phyloP scores from a whole-genome alignment of 2,113 vertebrate species.

The Tricholaema leucomelas region DNA sequence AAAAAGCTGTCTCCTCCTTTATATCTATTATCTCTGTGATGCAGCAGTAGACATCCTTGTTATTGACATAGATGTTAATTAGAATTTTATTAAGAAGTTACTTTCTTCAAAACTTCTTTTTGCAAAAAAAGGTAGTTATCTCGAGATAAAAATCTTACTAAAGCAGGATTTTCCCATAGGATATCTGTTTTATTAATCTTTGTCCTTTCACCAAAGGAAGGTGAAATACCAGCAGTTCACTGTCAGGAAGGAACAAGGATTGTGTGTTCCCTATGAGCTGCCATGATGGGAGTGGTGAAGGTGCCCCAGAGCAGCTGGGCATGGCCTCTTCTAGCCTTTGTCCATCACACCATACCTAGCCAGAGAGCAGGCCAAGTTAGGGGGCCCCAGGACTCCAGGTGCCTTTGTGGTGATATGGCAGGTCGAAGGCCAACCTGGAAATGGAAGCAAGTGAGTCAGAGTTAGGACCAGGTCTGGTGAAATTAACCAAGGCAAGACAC shows the following conservation, averaged over 20 bases:
- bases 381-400: too few species aligned
- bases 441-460: not conserved
- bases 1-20: not conserved
- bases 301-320: not conserved
- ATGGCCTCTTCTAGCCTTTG: too few species aligned
- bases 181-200: not conserved
- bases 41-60: not conserved
- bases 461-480: not conserved
- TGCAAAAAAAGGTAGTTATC: not conserved
- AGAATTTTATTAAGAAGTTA: not conserved
- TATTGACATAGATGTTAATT: not conserved
- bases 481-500: not conserved
- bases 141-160: not conserved
- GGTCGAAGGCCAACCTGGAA: not conserved
- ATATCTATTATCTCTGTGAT: not conserved
- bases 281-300: not conserved
- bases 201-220: not conserved
- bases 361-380: not conserved
- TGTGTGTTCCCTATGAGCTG: accelerated
- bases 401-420: not conserved
- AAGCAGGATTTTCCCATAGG: not conserved
- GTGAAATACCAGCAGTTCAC: not conserved
- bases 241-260: not conserved
- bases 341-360: not conserved
- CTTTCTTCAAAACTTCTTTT: not conserved